Conservation (phyloP, 2,888 invertebrate genomes). For the Diarsia brunnea region DNA sequence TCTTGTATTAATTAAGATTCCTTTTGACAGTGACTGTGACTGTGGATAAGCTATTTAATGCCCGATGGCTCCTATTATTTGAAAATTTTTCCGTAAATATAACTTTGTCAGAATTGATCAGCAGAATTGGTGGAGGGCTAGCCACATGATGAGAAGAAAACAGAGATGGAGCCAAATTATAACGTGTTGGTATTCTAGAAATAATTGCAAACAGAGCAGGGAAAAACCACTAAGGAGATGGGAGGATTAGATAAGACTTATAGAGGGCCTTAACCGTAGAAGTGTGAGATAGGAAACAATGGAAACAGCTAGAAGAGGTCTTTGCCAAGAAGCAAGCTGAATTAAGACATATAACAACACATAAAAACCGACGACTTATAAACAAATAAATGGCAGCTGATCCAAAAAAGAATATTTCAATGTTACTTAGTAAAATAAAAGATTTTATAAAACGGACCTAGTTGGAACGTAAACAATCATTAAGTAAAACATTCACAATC, state of each 20-base stretch:
- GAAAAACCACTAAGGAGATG: background rate
- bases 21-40: background rate
- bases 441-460: background rate
- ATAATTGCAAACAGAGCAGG: no score
- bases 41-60: background rate
- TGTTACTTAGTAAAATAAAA: background rate
- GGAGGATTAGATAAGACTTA: background rate
- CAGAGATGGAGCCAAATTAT: no score
- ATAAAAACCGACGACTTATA: background rate
- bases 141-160: no score
- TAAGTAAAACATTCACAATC: slow-evolving; percentile 10
- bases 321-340: background rate
- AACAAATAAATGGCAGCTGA: background rate
- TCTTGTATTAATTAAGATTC: background rate
- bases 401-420: background rate
- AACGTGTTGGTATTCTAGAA: no score
- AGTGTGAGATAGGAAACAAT: background rate
- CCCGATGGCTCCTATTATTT: background rate
- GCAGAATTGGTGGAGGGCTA: no score
- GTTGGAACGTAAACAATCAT: slow-evolving; percentile 23
- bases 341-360: background rate
- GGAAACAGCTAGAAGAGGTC: background rate
- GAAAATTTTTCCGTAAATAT: background rate
- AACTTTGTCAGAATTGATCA: no score
- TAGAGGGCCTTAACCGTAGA: background rate